Evolutionary conservation across 2,797 vertebrate genomes (phyloP).

Genomic region (Microhierax caerulescens): DNA sequence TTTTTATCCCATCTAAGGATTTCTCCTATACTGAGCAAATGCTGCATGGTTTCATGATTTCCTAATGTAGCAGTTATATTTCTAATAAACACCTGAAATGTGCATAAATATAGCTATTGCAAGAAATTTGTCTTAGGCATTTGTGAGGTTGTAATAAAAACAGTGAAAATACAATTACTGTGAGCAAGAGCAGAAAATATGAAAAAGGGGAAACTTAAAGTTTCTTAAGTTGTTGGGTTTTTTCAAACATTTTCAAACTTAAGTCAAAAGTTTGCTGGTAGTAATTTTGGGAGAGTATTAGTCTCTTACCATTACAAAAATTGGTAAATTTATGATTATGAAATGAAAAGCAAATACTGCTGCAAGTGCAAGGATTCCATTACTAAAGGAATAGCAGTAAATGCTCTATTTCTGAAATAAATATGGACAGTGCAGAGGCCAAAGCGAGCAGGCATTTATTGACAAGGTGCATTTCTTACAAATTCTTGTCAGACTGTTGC

Average conservation of each 20-base stretch:
- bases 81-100: background rate
- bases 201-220: background rate
- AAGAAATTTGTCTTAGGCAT: background rate
- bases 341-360: background rate
- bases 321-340: background rate
- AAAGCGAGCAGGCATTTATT: background rate
- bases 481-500: background rate
- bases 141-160: background rate
- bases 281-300: background rate
- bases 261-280: background rate
- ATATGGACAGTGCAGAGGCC: background rate
- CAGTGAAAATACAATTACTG: background rate
- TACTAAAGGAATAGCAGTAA: background rate
- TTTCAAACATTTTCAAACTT: background rate
- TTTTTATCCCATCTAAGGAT: background rate
- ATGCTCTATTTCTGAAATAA: background rate
- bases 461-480: background rate
- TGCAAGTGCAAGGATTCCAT: background rate
- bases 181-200: background rate
- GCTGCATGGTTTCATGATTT: slow-evolving; percentile 3
- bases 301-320: background rate
- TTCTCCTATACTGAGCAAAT: background rate
- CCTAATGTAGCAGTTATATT: background rate
- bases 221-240: background rate
- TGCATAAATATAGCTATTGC: background rate